Evolutionary conservation across 92 coral and sea anemone species (phyloP).

Genomic region (Montipora capitata): DNA sequence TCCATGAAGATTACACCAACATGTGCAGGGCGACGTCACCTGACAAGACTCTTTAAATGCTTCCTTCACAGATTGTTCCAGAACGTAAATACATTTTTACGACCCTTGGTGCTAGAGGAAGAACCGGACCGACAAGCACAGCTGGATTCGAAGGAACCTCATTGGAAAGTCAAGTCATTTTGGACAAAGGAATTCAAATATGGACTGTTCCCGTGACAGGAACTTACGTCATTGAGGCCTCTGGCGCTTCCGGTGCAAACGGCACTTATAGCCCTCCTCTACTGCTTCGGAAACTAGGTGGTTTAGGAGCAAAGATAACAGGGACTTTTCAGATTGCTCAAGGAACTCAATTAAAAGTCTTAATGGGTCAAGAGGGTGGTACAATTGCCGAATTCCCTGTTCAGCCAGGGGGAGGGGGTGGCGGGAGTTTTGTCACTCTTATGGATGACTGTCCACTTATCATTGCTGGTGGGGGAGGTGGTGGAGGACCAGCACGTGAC

Average conservation of each 20-base stretch:
- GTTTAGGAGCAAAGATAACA: slow-evolving; percentile 85
- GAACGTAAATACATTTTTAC: slow-evolving; percentile 51
- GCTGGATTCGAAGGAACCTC: slow-evolving; percentile 74
- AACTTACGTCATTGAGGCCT: slow-evolving; percentile 83
- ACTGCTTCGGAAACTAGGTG: slow-evolving; percentile 71
- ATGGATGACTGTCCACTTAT: slow-evolving; percentile 62
- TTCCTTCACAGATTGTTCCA: not conserved
- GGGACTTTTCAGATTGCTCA: slow-evolving; percentile 73
- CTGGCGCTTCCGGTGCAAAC: slow-evolving; percentile 91
- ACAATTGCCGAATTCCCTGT: not conserved
- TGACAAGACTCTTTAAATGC: no score
- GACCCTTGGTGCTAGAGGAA: slow-evolving; percentile 76
- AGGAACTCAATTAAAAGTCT: slow-evolving; percentile 66
- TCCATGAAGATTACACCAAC: no score
- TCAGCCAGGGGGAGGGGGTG: slow-evolving; percentile 94
- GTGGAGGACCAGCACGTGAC: slow-evolving; percentile 65
- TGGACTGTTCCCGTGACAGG: slow-evolving; percentile 93
- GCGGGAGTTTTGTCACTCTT: slow-evolving; percentile 86
- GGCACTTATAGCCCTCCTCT: slow-evolving; percentile 50
- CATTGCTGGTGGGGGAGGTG: slow-evolving; percentile 97
- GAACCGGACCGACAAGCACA: slow-evolving; percentile 74
- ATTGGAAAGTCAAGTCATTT: slow-evolving; percentile 73
- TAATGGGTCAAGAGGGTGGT: slow-evolving; percentile 88
- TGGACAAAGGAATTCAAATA: slow-evolving; percentile 82
- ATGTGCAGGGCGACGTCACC: no score